phyloP scores from a whole-genome alignment of 2,113 vertebrate genomes.

The Peromyscus californicus region DNA sequence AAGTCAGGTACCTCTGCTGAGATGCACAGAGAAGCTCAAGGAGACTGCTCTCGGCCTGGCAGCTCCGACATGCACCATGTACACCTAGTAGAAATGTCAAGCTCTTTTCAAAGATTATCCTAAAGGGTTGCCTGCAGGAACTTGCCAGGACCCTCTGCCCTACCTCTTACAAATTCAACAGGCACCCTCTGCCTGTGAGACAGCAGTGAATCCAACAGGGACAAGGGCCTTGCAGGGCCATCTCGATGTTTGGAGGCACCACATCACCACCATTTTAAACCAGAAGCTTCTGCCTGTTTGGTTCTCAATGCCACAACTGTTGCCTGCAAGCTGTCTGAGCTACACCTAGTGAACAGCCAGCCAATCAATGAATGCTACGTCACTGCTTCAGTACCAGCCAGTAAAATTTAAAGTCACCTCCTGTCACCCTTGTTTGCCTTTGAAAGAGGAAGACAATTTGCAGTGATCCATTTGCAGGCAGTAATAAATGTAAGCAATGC shows the following conservation, averaged over 20 bases:
- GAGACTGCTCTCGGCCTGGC: accelerated
- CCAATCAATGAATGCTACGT: not conserved
- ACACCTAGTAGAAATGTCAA: not conserved
- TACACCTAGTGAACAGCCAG: not conserved
- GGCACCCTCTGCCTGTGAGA: not conserved
- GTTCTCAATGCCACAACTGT: not conserved
- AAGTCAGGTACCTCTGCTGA: not conserved
- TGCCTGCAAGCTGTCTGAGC: not conserved
- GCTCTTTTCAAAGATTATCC: not conserved
- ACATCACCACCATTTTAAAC: not conserved
- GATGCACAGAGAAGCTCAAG: not conserved
- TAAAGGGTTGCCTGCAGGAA: not conserved
- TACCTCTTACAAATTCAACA: not conserved
- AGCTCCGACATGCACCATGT: accelerated
- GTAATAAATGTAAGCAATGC: not conserved
- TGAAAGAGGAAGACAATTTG: not conserved
- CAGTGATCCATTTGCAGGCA: not conserved
- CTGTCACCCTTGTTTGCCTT: conserved; percentile 41
- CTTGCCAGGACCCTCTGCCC: not conserved
- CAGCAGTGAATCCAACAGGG: not conserved
- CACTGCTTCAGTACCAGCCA: not conserved
- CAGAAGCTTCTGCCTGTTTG: not conserved
- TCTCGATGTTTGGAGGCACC: not conserved
- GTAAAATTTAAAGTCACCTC: not conserved
- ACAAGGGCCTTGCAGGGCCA: not conserved